phyloP scores from a whole-genome alignment of 2,888 invertebrate genomes.

The Oscheius sp. region DNA sequence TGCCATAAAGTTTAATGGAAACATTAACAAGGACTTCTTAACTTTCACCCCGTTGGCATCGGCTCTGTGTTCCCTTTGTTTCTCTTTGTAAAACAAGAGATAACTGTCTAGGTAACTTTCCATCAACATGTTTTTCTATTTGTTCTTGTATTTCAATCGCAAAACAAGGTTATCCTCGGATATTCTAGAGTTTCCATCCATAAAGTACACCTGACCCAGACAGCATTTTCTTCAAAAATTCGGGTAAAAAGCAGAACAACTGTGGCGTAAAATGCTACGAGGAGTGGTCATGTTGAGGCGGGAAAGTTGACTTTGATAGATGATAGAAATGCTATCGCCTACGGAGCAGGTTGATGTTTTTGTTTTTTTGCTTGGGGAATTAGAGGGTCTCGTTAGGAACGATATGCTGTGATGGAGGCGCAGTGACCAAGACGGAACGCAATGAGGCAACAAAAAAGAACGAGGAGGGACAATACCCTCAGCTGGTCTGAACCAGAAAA shows the following conservation, averaged over 20 bases:
- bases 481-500: constrained; percentile 6
- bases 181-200: too few species aligned
- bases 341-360: constrained; percentile 9
- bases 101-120: too few species aligned
- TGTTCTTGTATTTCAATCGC: too few species aligned
- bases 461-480: constrained; percentile 8
- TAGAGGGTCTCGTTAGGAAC: not conserved
- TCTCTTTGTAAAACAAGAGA: not conserved
- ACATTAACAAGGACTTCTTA: constrained; percentile 23
- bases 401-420: not conserved
- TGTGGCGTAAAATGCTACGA: not conserved
- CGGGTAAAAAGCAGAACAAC: constrained; percentile 19
- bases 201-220: not conserved
- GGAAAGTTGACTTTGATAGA: constrained; percentile 20
- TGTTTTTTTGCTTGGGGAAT: constrained; percentile 1
- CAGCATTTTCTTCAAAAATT: not conserved
- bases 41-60: constrained; percentile 9
- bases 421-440: constrained; percentile 16
- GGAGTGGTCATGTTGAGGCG: constrained; percentile 13
- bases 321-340: not conserved
- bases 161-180: too few species aligned
- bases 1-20: constrained; percentile 28
- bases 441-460: constrained; percentile 24
- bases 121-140: too few species aligned
- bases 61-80: not conserved